Base-by-base conservation (phyloP, 2,797 vertebrate species). In the Bovichtus variegatus region DNA sequence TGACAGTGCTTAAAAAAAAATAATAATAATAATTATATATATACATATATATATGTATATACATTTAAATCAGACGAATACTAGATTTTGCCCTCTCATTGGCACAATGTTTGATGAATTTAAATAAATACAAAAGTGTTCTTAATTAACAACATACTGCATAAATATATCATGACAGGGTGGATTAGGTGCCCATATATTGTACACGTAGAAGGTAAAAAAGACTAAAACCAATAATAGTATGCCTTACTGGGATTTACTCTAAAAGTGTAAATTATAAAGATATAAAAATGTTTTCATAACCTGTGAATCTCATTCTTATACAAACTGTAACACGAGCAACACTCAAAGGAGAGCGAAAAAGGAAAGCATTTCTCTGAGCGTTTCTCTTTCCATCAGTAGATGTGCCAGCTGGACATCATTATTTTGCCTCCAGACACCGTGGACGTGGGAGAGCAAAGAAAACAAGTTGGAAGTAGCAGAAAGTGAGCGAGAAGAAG, bases 391-490 rank as follows among this genome's bases (percentile, higher is more conserved):
- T 55, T 75, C 46, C 27, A 63, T 78, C 36, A 51, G 50, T 75
- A 58, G 25, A 21, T 59, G 65, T 79, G 78, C 71, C 63, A 80
- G 62, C 66, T 88, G 73, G 80, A 83, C 41, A 51, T 21, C 2
- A 21, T 63, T 62, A 31, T 53, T 69, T 68, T 68, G 63, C 65
- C 76, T 83, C 54, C 51, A 76, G 73, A 81, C 69, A 81, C 54
- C 49, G 12, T 61, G 46, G 19, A 71, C 58, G 82, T 67, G 51
- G 75, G 41, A 74, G 74, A 68, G 64, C 40, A 38, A 58, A 46
- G 12, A 76, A 71, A 77, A 75, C 49, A 51, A 72, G 23, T 16
- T 49, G 16, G 21, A 38, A 65, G 62, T 40, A 55, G 68, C 77
- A 79, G 78, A 64, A 74, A 53, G 29, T 3, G 50, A 55, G 44